Evolutionary conservation across 2,888 invertebrate genomes (phyloP), one percentile per base, ranked within the genome.

Genomic region (Trypoxylon attenuatum): DNA sequence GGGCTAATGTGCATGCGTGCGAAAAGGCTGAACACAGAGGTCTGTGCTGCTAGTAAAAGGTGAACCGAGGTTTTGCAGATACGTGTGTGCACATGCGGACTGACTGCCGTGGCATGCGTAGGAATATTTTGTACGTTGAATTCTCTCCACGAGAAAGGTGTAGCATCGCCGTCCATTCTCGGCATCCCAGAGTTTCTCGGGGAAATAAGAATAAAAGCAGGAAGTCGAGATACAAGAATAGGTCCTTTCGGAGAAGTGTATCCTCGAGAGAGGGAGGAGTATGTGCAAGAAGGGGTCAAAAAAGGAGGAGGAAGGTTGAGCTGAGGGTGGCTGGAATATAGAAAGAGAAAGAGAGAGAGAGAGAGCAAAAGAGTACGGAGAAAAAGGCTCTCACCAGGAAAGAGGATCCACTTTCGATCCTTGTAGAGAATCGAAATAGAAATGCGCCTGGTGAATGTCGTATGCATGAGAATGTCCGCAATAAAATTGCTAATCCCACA

Each of bases 401-500:
- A 46, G 52, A 56, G 53, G 60, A 72, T 62, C 58, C 52, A 66
- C 61, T 71, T 38, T 58, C 60, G 76, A 72, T 65, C 43, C 29
- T 55, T 39, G 49, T 51, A 8, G 10, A 42, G 46, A 52, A 63
- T 68, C 59, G 59, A 57, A 63, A 57, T 56, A 45, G 63, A 39
- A 58, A 60, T 42, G 49, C 53, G 39, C 23, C 4, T 21, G 27
- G 5, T 21, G 54, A 43, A 56, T 38, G 56, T 46, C 43, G 59
- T 62, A 47, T 60, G 59, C 58, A 69, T 58, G 51, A 72, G 67
- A 65, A 58, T 62, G 64, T 52, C 52, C 29, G 66, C 62, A 65
- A 69, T 75, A 75, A 75, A 75, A 70, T 76, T 63, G 59, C 63
- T 63, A 76, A 75, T 73, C 76, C 69, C 15, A 22, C 69, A 66